A percentile compares a stretch with the other conserved stretches of the same genome.
These are phyloP conservation scores for Sogatella furcifera DNA, from an alignment of 1,140 invertebrate genomes.

Conservation along the genomic window DNA sequence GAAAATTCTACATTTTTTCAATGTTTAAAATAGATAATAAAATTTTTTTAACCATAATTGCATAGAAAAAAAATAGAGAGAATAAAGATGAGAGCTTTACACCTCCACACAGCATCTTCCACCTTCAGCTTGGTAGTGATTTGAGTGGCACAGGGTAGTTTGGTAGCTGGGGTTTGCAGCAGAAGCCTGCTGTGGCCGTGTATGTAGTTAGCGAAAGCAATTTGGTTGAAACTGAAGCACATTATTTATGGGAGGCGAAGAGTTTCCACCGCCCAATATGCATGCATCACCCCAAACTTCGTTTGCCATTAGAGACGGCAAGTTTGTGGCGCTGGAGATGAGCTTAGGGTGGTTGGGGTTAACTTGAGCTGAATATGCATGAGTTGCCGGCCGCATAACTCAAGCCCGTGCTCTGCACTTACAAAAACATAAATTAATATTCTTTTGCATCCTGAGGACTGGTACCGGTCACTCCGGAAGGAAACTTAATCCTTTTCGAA, in stretches of 20 bases:
- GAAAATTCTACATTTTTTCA: no score
- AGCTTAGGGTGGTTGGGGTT: background rate
- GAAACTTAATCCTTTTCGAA: background rate
- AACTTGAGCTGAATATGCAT: background rate
- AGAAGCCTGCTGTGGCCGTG: no score
- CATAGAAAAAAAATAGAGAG: no score
- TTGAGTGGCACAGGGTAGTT: background rate
- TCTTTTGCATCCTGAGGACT: background rate
- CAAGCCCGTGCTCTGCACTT: background rate
- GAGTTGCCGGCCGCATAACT: background rate
- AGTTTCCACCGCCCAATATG: background rate
- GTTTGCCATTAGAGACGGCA: slow-evolving; percentile 1
- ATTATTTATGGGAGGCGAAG: slow-evolving; percentile 1
- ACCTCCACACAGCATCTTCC: background rate
- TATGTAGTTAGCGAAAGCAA: slow-evolving; percentile 2
- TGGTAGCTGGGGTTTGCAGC: no score
- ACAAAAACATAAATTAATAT: background rate
- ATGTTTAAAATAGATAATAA: no score
- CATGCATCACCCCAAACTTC: slow-evolving; percentile 3
- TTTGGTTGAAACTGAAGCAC: background rate
- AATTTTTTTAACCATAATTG: no score
- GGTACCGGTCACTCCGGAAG: background rate
- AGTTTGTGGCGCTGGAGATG: background rate
- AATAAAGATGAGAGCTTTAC: no score
- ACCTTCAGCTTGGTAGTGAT: background rate